Evolutionary conservation across 1,140 invertebrate species (phyloP).

Genomic region (Caligus rogercresseyi): DNA sequence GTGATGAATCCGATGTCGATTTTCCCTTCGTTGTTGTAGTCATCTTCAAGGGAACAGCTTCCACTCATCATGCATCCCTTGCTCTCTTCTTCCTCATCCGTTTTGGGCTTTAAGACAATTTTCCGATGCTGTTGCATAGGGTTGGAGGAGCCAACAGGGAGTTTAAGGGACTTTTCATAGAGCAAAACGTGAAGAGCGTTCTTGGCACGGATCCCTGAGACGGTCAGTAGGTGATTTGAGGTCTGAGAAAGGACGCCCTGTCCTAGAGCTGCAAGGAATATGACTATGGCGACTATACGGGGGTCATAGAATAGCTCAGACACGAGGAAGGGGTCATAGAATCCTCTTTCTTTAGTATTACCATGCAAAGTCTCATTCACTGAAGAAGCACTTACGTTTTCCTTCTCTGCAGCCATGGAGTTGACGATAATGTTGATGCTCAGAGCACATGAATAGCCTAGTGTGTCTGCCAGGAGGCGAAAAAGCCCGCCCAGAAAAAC

Average conservation of each 20-base stretch:
- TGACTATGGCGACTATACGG: slow-evolving; percentile 50
- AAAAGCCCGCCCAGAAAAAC: slow-evolving; percentile 7
- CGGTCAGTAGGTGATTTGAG: slow-evolving; percentile 57
- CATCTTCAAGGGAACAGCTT: not conserved
- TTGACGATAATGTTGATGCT: slow-evolving; percentile 13
- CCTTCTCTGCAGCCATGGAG: slow-evolving; percentile 1
- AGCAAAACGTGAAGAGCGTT: slow-evolving; percentile 44
- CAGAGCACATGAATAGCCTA: not conserved
- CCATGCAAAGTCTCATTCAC: not conserved
- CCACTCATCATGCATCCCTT: not conserved
- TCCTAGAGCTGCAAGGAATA: slow-evolving; percentile 48
- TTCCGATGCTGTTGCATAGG: slow-evolving; percentile 1
- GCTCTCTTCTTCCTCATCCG: slow-evolving; percentile 6
- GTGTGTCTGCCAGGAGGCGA: not conserved
- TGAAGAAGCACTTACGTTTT: not conserved
- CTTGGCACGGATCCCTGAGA: slow-evolving; percentile 58
- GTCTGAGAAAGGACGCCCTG: slow-evolving; percentile 66
- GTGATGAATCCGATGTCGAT: slow-evolving; percentile 46
- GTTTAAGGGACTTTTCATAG: slow-evolving; percentile 23
- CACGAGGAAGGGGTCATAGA: slow-evolving; percentile 25
- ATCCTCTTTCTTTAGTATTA: not conserved
- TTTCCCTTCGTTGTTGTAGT: slow-evolving; percentile 24
- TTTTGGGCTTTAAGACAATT: slow-evolving; percentile 21
- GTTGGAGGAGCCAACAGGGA: slow-evolving; percentile 14
- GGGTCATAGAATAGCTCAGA: slow-evolving; percentile 50